Evolutionary conservation across 2,888 invertebrate genomes (phyloP), one percentile per base, ranked within the genome.

Genomic region (Catocala fraxini): DNA sequence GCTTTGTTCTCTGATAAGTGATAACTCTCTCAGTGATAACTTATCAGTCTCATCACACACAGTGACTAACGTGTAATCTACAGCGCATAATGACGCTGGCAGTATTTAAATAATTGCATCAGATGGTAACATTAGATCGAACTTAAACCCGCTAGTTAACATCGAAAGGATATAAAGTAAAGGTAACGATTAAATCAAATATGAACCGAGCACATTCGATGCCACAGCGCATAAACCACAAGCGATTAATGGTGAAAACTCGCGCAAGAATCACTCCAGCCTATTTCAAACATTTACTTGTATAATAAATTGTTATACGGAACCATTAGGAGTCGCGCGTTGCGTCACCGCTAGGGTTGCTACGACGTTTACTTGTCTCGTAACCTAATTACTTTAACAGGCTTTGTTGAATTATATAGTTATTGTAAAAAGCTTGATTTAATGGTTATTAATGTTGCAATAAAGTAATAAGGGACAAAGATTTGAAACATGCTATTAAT

Each of bases 261-360:
- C n/a, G 10, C 25, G 34, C 25, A 25, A 15, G 51, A 56, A 59
- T 56, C 43, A 57, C 48, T 59, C 39, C 42, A 51, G 61, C 64
- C 63, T 61, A 65, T 59, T 63, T 67, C 58, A 49, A 70, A 59
- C 65, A 59, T 67, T 59, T 60, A 63, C 56, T 49, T 11, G 45
- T 13, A 46, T 56, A 60, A 71, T 71, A 77, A 68, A 73, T 76
- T 56, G 43, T 15, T 56, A 64, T 73, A 63, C 66, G 68, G 66
- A 71, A 74, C 75, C 63, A 62, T 61, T 63, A 61, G 54, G 58
- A 61, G 51, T 41, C 49, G 25, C 59, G 43, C 59, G 43, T 59
- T 58, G 58, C 52, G 39, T 60, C 49, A 52, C 35, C 42, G 41
- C 5, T 51, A 61, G 56, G 62, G 63, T 59, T 46, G 11, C 9